Conservation (phyloP, 2,113 vertebrate species). For the Chaetorhynchus papuensis region DNA sequence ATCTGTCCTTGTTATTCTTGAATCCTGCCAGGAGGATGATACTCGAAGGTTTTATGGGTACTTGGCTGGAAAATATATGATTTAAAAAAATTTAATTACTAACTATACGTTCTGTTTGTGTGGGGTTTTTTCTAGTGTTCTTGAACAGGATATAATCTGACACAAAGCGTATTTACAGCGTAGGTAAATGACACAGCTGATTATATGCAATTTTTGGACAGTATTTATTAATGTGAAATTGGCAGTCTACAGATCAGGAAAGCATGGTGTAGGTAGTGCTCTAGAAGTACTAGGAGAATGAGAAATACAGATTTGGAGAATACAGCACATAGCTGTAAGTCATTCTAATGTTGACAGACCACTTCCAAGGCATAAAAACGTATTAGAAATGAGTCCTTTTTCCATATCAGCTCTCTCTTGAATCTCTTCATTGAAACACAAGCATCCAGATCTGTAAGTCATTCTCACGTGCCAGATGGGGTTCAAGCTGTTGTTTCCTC, state of each 20-base stretch:
- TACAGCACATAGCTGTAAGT: background rate
- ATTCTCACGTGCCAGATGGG: background rate
- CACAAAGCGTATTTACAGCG: conserved; percentile 54
- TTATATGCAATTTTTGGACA: background rate
- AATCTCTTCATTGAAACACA: background rate
- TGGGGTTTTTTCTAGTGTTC: conserved; percentile 44
- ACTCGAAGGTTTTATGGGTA: conserved; percentile 33
- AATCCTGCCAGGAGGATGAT: background rate
- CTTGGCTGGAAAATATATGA: conserved; percentile 12
- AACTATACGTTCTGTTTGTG: background rate
- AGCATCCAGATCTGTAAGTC: background rate
- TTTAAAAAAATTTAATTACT: conserved; percentile 36
- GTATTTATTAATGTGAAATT: conserved; percentile 27
- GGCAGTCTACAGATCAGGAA: background rate
- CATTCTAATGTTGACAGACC: background rate
- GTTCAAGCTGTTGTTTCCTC: background rate
- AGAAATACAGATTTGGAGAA: background rate
- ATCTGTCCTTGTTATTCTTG: conserved; percentile 29
- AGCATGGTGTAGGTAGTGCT: background rate
- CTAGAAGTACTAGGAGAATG: background rate
- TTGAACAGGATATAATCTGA: conserved; percentile 44
- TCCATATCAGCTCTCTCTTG: background rate
- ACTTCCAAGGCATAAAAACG: background rate
- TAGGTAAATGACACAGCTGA: conserved; percentile 61
- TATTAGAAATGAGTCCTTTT: background rate